Evolutionary conservation across 2,888 invertebrate species (phyloP), one percentile per base, ranked within the genome.

Genomic region (Mayetiola destructor): DNA sequence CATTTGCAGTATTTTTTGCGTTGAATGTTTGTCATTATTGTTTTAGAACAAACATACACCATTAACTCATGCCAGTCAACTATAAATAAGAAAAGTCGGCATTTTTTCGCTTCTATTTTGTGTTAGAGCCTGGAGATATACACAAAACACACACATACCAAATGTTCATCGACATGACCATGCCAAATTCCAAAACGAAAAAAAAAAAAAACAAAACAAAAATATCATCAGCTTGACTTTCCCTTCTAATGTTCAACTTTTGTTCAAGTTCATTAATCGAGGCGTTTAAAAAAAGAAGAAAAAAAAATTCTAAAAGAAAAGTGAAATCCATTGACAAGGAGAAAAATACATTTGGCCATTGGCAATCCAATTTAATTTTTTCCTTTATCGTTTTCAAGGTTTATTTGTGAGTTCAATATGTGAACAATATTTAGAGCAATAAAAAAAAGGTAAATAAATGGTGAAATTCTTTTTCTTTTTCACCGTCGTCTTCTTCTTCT

Each of bases 231-330:
- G 48, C 16, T 48, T 48, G 27, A n/a, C 27, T 48, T 48, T 48
- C 2, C 4, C 16, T 27, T 3, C 39, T 39, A 6, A 20, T 39
- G 23, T 23, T 42, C 42, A 23, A 42, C 48, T 27, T 27, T 48
- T 48, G 48, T 48, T 27, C 48, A 27, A 27, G 48, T 48, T 48
- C 48, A 48, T 48, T 48, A 48, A 48, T 48, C 48, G 48, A 48
- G 27, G 27, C 27, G 29, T 16, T 48, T 48, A 3, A 48, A 27
- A n/a, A n/a, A 14, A n/a, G 27, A 5, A n/a, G 48, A 48, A 48
- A 48, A n/a, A 3, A 4, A 6, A 3, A 27, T 32, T 48, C 6
- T 21, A 12, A 23, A 12, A 18, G 39, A 18, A 18, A 36, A 18
- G 18, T 18, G 18, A 6, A 20, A 36, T 3, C 14, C 5, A 36